Evolutionary conservation across 2,113 vertebrate species (phyloP).

Genomic region (Alligator sinensis): DNA sequence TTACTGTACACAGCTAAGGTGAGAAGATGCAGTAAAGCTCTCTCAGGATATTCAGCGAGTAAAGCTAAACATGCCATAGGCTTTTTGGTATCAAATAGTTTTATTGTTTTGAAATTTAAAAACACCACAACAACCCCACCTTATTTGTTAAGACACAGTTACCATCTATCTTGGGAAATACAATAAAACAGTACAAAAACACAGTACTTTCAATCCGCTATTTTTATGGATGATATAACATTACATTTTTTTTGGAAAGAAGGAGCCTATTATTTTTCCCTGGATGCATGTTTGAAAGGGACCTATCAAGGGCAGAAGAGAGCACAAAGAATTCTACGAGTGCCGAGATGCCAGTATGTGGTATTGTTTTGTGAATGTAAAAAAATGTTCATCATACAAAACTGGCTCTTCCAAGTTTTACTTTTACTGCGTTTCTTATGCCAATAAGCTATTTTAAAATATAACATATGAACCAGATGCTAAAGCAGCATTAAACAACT

Average conservation of each 20-base stretch:
- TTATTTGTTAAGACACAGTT: neutral
- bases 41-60: neutral
- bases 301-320: neutral
- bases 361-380: neutral
- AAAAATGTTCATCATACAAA: neutral
- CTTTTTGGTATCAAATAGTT: neutral
- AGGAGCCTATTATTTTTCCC: neutral
- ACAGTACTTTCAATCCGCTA: neutral
- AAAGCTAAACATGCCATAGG: neutral
- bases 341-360: neutral
- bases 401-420: neutral
- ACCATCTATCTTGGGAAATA: neutral
- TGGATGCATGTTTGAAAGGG: neutral
- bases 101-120: neutral
- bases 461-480: neutral
- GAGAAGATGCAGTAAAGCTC: neutral
- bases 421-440: fast-evolving
- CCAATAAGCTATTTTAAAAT: neutral
- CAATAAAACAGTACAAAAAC: neutral
- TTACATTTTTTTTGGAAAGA: neutral
- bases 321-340: neutral
- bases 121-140: neutral
- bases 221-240: neutral
- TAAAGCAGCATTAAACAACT: neutral
- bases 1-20: constrained; percentile 48